Base-by-base conservation (phyloP, 2,888 invertebrate species). In the Cecidostiba fungosa region DNA sequence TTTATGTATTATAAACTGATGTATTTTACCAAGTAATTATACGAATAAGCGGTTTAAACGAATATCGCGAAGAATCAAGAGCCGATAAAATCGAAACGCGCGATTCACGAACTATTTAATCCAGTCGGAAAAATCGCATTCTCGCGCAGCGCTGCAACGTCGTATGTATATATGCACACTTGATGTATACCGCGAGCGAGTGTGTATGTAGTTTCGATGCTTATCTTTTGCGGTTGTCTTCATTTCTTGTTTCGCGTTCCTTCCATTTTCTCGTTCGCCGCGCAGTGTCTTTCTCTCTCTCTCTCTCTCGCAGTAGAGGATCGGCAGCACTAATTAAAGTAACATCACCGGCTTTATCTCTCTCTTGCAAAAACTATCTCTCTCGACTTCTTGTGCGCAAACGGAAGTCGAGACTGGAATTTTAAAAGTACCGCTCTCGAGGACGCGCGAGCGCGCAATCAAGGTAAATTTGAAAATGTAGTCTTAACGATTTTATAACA, bases 261-360 rank as follows among this genome's bases (percentile, higher is more conserved):
- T 69, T 50, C 62, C 59, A 77, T 77, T 84, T 62, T 79, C 59
- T 73, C 72, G 5, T 66, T 74, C 62, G 47, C 23, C 32, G 26
- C 36, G 54, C 54, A 19, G 23, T 23, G 23, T 59, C 70, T 36
- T 8, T 19, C 70, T 19, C 69, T 32, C 26, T 19, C 70, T 19
- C 69, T 32, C 26, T 14, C 32, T 69, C 29, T 19, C 29, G 70
- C 32, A 39, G 29, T 43, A n/a, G 69, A 19, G 59, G 32, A 85
- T 62, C 81, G 85, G 77, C 77, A 70, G 50, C 69, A 43, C 80
- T 85, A 85, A 85, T 85, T 85, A 85, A 85, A 85, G 77, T 36
- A 85, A 66, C 85, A 70, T 76, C 66, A 47, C 74, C 10, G 70
- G 8, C 70, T 39, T 39, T 50, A 5, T 16, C 14, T 77, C 32